phyloP scores from a whole-genome alignment of 2,888 invertebrate genomes.

The Tenthredo mesomela region DNA sequence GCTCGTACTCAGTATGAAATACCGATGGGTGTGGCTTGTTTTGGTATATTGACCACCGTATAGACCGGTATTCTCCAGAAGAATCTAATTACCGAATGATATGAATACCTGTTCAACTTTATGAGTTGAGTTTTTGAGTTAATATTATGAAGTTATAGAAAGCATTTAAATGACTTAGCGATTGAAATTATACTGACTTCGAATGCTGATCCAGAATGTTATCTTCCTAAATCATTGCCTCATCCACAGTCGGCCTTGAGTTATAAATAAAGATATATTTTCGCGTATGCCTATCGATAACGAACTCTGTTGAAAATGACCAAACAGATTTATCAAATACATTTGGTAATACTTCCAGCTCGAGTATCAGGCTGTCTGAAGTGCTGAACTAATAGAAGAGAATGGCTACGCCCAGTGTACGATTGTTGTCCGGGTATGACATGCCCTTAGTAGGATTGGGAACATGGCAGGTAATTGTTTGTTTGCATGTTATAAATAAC shows the following conservation, averaged over 20 bases:
- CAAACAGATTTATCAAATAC: background rate
- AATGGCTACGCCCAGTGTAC: conserved; percentile 64
- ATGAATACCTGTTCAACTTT: background rate
- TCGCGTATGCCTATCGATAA: background rate
- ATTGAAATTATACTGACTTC: background rate
- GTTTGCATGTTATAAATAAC: background rate
- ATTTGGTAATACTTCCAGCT: conserved; percentile 28
- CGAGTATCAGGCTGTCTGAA: background rate
- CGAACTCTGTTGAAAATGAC: conserved; percentile 28
- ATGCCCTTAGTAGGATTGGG: conserved; percentile 88
- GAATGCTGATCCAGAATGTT: background rate
- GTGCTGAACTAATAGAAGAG: background rate
- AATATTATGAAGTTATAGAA: background rate
- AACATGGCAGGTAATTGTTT: conserved; percentile 84
- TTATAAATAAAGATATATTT: background rate
- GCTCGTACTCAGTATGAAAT: no score
- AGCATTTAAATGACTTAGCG: no score
- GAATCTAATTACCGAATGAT: background rate
- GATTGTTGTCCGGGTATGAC: conserved; percentile 77
- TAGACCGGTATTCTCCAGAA: no score
- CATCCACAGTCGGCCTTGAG: background rate
- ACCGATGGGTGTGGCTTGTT: no score
- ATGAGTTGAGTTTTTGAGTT: background rate
- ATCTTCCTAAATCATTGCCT: background rate
- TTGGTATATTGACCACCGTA: no score